Evolutionary conservation across 2,113 vertebrate genomes (phyloP).

Genomic region (Diphyllodes magnificus): DNA sequence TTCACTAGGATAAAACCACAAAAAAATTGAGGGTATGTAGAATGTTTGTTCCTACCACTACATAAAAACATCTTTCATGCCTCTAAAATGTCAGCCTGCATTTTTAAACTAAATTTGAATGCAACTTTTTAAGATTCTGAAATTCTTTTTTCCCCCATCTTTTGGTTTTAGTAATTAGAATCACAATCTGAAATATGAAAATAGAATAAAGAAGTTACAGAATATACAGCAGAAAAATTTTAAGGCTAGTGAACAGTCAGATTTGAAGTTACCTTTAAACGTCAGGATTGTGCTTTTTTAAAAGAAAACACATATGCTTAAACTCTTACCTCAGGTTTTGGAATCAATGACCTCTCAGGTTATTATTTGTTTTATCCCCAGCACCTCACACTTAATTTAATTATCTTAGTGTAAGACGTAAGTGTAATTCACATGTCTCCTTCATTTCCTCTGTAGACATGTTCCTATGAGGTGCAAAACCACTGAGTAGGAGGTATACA

Average conservation of each 20-base stretch:
- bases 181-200: not conserved
- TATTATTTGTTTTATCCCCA: not conserved
- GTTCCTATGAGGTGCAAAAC: not conserved
- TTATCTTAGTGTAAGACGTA: not conserved
- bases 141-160: not conserved
- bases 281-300: not conserved
- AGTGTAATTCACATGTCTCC: not conserved
- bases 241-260: not conserved
- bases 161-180: not conserved
- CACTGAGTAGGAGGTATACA: not conserved
- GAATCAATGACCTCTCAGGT: not conserved
- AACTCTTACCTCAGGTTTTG: not conserved
- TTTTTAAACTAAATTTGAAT: not conserved
- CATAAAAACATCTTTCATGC: not conserved
- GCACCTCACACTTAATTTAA: not conserved
- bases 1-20: not conserved
- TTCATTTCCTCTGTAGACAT: not conserved
- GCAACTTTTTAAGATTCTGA: not conserved
- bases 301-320: not conserved
- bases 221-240: not conserved
- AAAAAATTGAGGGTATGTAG: rapidly evolving
- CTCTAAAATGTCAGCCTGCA: not conserved
- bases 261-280: not conserved
- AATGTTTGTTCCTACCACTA: not conserved
- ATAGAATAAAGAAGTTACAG: not conserved